Evolutionary conservation across 2,797 vertebrate species (phyloP).

Genomic region (Chiloscyllium punctatum): DNA sequence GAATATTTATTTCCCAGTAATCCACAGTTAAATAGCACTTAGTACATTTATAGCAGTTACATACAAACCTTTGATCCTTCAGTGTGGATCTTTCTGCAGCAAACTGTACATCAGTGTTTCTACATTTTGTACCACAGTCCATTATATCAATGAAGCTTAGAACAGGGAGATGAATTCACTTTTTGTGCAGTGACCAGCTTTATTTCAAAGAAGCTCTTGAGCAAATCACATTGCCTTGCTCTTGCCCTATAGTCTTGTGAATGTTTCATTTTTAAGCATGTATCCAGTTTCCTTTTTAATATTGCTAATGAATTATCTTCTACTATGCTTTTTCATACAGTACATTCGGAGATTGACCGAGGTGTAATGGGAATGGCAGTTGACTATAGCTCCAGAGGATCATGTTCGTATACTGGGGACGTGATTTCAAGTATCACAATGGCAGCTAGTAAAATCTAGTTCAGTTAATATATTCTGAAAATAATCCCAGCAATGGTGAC

Average conservation of each 20-base stretch:
- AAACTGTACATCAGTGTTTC: neutral
- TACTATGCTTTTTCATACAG: neutral
- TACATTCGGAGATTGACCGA: neutral
- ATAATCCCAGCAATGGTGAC: no score
- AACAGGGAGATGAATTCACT: neutral
- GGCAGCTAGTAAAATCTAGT: no score
- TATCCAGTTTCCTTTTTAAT: neutral
- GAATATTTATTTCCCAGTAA: constrained; percentile 16
- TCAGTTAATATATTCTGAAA: no score
- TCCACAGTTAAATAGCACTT: constrained; percentile 10
- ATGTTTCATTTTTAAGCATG: neutral
- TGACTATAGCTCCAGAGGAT: no score
- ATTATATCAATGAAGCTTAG: neutral
- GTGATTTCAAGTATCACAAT: no score
- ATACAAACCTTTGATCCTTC: neutral
- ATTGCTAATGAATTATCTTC: neutral
- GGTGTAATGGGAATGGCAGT: no score
- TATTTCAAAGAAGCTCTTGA: neutral
- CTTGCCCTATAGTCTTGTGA: neutral
- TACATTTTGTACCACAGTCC: neutral
- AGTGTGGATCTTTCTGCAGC: neutral
- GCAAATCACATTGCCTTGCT: neutral
- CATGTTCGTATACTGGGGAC: no score
- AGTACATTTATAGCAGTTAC: neutral
- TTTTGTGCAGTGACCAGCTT: neutral